Evolutionary conservation across 1,140 invertebrate genomes (phyloP), one percentile per base, ranked within the genome.

Genomic region (Belonocnema kinseyi): DNA sequence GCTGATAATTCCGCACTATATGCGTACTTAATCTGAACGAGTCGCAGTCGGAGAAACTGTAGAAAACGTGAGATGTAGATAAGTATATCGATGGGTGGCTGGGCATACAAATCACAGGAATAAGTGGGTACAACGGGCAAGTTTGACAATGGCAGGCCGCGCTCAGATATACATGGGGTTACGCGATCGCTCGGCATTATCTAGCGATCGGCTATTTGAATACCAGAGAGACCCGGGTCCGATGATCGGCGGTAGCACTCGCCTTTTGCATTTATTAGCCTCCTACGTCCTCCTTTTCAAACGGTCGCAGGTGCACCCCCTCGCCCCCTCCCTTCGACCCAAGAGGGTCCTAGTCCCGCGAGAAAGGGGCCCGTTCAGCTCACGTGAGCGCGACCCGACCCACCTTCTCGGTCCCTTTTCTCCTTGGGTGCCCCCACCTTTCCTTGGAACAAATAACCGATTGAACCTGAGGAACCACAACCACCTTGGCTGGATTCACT

Each of bases 191-290:
- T 71, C 74, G 50, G 76, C 21, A 84, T 84, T 84, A 84, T 84
- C 83, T 84, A 82, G 80, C 79, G 83, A 84, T 84, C 83, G 82
- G 79, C 74, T 79, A 82, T 84, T 80, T 84, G 83, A 84, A 84
- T 84, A 80, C 72, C 56, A 66, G 78, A 78, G 79, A 80, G 72
- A 83, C 77, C 78, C 78, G 77, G 82, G 76, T 76, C 80, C 75
- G 77, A 58, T 82, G 82, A 84, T 84, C 82, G 82, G 79, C 78
- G 73, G 72, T 78, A 74, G 26, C 70, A 76, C 77, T 73, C 80
- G 76, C 13, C 33, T 66, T 33, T 61, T 61, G 58, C 77, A 84
- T 84, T 84, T 82, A 84, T 84, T 84, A 84, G 79, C 78, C 76
- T 80, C 50, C 56, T 61, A 58, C 54, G 14, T 66, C n/a, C 53